Conservation (phyloP, 2,797 vertebrate species). For the Todus mexicanus region DNA sequence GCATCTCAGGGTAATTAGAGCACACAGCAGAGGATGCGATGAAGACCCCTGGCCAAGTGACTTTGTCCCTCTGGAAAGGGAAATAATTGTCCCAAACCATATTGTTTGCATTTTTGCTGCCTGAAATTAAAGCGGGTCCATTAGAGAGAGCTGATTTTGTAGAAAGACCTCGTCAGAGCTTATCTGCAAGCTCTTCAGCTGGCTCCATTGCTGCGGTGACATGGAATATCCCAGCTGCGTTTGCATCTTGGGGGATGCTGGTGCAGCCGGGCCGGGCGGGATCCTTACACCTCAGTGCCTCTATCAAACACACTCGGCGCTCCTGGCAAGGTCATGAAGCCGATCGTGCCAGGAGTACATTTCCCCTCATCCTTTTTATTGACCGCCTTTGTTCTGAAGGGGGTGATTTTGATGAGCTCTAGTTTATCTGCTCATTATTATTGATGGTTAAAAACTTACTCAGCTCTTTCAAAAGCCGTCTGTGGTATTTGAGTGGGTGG, state of each 20-base stretch:
- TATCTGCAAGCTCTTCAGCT: constrained; percentile 21
- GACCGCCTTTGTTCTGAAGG: not conserved
- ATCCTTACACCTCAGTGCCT: not conserved
- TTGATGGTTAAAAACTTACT: not conserved
- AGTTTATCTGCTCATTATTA: not conserved
- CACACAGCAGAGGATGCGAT: not conserved
- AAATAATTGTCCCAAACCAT: constrained; percentile 43
- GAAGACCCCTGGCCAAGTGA: constrained; percentile 30
- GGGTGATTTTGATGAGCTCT: not conserved
- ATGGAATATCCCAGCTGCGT: rapidly evolving
- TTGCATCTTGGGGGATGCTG: not conserved
- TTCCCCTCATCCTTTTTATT: not conserved
- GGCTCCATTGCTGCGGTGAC: not conserved
- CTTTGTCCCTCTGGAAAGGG: constrained; percentile 37
- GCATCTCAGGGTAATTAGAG: constrained; percentile 41
- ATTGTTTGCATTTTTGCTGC: constrained; percentile 23
- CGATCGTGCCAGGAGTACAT: rapidly evolving
- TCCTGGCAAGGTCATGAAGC: not conserved
- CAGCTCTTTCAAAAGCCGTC: not conserved
- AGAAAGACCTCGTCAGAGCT: constrained; percentile 16
- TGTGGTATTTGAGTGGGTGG: not conserved
- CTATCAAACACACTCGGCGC: rapidly evolving
- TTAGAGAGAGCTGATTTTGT: constrained; percentile 22
- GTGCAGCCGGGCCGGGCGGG: not conserved
- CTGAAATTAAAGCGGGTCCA: not conserved